A percentile compares a stretch with the other conserved stretches of the same genome.
Conservation (phyloP, 2,797 vertebrate species). For the Adrianichthys oophorus region DNA sequence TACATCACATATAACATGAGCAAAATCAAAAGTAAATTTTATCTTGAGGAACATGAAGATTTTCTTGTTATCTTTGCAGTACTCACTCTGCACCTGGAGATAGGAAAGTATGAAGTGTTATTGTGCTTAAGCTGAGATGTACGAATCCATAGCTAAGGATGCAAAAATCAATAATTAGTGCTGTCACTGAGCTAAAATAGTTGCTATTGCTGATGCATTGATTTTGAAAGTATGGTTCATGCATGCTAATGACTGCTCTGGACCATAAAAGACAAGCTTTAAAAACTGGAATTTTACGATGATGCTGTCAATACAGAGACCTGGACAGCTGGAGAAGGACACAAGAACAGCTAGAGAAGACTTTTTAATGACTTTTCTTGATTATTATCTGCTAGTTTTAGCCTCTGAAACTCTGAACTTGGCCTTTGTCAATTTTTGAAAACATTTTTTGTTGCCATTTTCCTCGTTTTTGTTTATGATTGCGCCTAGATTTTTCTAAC, state of each 20-base stretch:
- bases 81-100: constrained; percentile 18
- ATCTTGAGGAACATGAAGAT: neutral
- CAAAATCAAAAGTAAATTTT: constrained; percentile 22
- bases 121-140: constrained; percentile 26
- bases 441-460: neutral
- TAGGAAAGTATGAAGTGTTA: constrained; percentile 27
- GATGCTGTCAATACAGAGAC: constrained; percentile 49
- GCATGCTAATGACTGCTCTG: constrained; percentile 72
- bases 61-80: constrained; percentile 14
- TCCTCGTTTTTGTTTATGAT: neutral
- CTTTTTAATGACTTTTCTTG: constrained; percentile 6
- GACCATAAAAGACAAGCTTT: constrained; percentile 60
- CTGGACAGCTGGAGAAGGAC: constrained; percentile 33
- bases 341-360: neutral
- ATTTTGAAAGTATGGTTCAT: constrained; percentile 64
- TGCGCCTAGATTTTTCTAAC: constrained; percentile 21
- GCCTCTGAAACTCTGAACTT: constrained; percentile 1
- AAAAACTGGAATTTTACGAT: constrained; percentile 58
- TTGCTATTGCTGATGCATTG: constrained; percentile 70
- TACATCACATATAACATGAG: constrained; percentile 1
- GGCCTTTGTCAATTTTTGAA: neutral
- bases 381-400: constrained; percentile 13
- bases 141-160: constrained; percentile 65
- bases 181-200: constrained; percentile 57
- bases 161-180: constrained; percentile 71